Base-by-base conservation (phyloP, 2,888 invertebrate species). In the Perithous albicinctus region DNA sequence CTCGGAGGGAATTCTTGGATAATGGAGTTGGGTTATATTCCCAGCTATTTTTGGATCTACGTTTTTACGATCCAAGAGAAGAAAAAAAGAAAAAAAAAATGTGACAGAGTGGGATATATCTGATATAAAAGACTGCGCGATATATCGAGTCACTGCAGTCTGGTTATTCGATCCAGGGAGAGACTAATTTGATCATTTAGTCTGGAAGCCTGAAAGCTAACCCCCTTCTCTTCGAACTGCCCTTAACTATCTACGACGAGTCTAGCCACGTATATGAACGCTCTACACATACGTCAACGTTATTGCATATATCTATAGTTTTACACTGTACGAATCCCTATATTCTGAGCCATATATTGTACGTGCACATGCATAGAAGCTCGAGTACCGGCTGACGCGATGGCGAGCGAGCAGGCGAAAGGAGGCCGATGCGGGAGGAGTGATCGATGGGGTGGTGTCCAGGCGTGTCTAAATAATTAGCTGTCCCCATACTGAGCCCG, bases 391-490 rank as follows among this genome's bases (percentile, higher is more conserved):
- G 56, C 63, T 73, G 76, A 79, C 72, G 79, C 54, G 73, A 48
- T 67, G 59, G 78, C 59, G 74, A 75, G 78, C 48, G 41, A 64
- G 74, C 32, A 69, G 77, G 80, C n/a, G 78, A 80, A 82, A 83
- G 81, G 83, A 83, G 87, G 87, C 86, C 86, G 86, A 79, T 85
- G 83, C 89, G 83, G 88, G n/a, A n/a, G 86, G 86, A 85, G 90
- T 91, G 92, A 92, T 91, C 90, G 91, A 91, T 91, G 90, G 91
- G 90, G 88, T 90, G 90, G 91, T 90, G 89, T 91, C 91, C 91
- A 88, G 90, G 90, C 92, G 92, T 92, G 90, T 92, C 92, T 92
- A 92, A 92, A 92, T 92, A 92, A 92, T 92, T 92, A 92, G 92
- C 92, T 92, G 92, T 92, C 92, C 91, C 90, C 89, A 88, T 90